Percentiles rank a stretch among this genome's conserved stretches.
phyloP scores from a whole-genome alignment of 2,888 invertebrate species.

The Diarsia brunnea region DNA sequence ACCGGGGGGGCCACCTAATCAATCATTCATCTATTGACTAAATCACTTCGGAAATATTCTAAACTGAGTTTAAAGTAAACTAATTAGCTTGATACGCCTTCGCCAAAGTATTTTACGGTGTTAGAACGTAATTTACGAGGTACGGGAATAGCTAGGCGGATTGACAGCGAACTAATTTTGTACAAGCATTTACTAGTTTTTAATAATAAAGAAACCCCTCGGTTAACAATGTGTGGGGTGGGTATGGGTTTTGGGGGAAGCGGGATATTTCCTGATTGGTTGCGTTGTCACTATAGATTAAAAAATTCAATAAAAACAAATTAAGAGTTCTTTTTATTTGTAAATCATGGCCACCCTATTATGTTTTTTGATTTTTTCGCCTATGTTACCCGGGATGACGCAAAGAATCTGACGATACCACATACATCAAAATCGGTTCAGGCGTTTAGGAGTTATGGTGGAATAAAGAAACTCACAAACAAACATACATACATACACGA shows the following conservation, averaged over 20 bases:
- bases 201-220: constrained; percentile 78
- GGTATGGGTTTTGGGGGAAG: constrained; percentile 18
- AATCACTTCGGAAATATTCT: constrained; percentile 61
- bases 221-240: constrained; percentile 65
- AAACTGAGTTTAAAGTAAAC: constrained; percentile 66
- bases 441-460: too few relatives aligned
- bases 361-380: too few relatives aligned
- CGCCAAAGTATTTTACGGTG: constrained; percentile 80
- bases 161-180: constrained; percentile 85
- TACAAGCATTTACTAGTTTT: constrained; percentile 79
- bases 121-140: constrained; percentile 81
- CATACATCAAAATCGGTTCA: too few relatives aligned
- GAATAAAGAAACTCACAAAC: too few relatives aligned
- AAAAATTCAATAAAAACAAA: too few relatives aligned
- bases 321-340: too few relatives aligned
- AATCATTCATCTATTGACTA: constrained; percentile 47
- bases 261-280: not conserved
- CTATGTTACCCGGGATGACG: too few relatives aligned
- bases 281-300: too few relatives aligned
- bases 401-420: too few relatives aligned
- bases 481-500: too few relatives aligned
- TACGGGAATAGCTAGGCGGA: constrained; percentile 78
- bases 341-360: too few relatives aligned
- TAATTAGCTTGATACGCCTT: constrained; percentile 82
- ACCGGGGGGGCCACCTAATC: constrained; percentile 15